A percentile compares a stretch with the other conserved stretches of the same genome.
Evolutionary conservation across 2,888 invertebrate species (phyloP).

Genomic region (Mythimna impura): DNA sequence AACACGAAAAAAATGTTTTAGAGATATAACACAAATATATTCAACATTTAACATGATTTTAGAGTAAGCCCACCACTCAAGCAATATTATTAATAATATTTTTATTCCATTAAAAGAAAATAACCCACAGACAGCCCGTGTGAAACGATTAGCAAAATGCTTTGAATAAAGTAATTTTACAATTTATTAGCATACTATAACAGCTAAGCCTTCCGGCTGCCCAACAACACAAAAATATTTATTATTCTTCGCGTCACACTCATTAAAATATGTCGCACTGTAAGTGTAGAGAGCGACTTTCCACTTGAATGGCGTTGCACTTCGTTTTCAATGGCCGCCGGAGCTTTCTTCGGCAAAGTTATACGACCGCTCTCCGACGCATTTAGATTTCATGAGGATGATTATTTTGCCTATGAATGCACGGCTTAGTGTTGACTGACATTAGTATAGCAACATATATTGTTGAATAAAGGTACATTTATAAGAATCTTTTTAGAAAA

Average conservation of each 20-base stretch:
- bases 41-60: too few relatives aligned
- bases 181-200: too few relatives aligned
- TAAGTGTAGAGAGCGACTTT: slow-evolving; percentile 38
- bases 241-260: slow-evolving; percentile 36
- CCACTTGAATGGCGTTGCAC: slow-evolving; percentile 58
- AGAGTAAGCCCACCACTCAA: too few relatives aligned
- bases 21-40: too few relatives aligned
- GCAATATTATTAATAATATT: too few relatives aligned
- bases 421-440: slow-evolving; percentile 28
- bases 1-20: too few relatives aligned
- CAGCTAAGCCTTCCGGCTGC: not conserved
- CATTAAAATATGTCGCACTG: slow-evolving; percentile 43
- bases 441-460: not conserved
- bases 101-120: too few relatives aligned
- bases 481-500: too few relatives aligned
- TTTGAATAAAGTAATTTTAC: too few relatives aligned
- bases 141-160: too few relatives aligned
- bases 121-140: too few relatives aligned
- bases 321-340: slow-evolving; percentile 54
- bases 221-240: slow-evolving; percentile 22
- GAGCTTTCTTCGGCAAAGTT: slow-evolving; percentile 60
- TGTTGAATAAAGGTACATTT: not conserved
- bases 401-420: slow-evolving; percentile 63
- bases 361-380: slow-evolving; percentile 54
- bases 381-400: slow-evolving; percentile 64